Evolutionary conservation across 53 echinoderm and acorn worm genomes (phyloP), one percentile per base, ranked within the genome.

Genomic region (Apostichopus leukothele): DNA sequence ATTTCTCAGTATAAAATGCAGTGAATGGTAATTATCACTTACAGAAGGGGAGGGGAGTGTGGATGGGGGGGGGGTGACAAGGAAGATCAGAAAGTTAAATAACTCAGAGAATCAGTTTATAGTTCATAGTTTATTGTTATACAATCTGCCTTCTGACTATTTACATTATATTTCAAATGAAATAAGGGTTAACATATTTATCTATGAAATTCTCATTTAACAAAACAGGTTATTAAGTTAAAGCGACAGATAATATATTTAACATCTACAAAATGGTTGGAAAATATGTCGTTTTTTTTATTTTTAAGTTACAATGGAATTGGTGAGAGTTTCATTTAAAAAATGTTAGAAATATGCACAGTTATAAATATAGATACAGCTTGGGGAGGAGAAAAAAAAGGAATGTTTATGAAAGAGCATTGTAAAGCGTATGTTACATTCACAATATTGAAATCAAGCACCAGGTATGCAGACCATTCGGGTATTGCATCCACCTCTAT

Each of bases 361-460:
- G 71, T 71, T 16, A 71, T 71, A 71, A 71, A 71, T 71, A 71
- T 6, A 71, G 71, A 21, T 71, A 71, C 71, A 71, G 71, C 71
- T 71, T 19, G 20, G 18, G 71, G 71, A 18, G 71, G 71, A 71
- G 20, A 19, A 18, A 71, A 18, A n/a, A 71, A 19, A 71, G 71
- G 71, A 71, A 71, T 71, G 71, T 71, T n/a, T 71, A 71, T 71
- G 71, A 71, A 71, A 71, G 71, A 71, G 20, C 71, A 71, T 71
- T 71, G 71, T 71, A 16, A 71, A 71, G 71, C 71, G 5, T 71
- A 71, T 71, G 71, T 71, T 18, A 71, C 71, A 71, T 71, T 19
- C 71, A 71, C 71, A 18, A 71, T n/a, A n/a, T 4, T 71, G 0
- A 5, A 71, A 71, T 18, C 71, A 71, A 71, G 71, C 71, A 71